Percentiles rank a stretch among this genome's conserved stretches.
phyloP scores from a whole-genome alignment of 1,140 invertebrate genomes.

The Sesamia nonagrioides region DNA sequence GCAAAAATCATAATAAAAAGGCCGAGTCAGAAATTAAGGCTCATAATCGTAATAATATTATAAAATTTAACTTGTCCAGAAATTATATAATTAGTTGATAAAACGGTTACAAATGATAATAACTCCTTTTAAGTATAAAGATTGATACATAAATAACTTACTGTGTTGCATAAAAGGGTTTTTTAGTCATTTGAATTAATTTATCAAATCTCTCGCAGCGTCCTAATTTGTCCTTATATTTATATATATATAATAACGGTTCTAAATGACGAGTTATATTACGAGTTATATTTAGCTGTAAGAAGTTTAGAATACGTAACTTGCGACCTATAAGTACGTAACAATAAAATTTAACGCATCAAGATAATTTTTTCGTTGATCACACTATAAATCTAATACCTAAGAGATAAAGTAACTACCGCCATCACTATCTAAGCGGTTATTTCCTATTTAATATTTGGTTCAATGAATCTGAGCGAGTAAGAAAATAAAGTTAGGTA shows the following conservation, averaged over 20 bases:
- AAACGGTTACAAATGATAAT: slow-evolving; percentile 14
- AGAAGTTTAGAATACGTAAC: too few relatives aligned
- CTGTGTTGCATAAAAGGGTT: neutral
- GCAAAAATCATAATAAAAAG: slow-evolving; percentile 37
- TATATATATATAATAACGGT: too few relatives aligned
- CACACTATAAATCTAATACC: slow-evolving; percentile 24
- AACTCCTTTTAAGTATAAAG: slow-evolving; percentile 1
- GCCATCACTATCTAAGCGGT: slow-evolving; percentile 41
- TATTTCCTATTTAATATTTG: slow-evolving; percentile 51
- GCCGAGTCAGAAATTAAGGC: slow-evolving; percentile 29
- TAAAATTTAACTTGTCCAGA: slow-evolving; percentile 44
- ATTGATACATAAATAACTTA: too few relatives aligned
- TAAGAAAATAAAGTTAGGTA: slow-evolving; percentile 47
- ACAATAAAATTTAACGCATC: neutral
- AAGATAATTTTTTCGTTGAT: slow-evolving; percentile 17
- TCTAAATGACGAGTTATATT: too few relatives aligned
- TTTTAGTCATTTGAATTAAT: slow-evolving; percentile 31
- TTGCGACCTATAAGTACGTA: too few relatives aligned
- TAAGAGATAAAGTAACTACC: slow-evolving; percentile 19
- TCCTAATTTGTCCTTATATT: neutral
- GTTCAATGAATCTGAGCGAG: slow-evolving; percentile 49
- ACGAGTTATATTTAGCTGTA: too few relatives aligned
- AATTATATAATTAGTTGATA: slow-evolving; percentile 20
- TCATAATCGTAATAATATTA: slow-evolving; percentile 41
- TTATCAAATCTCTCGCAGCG: neutral